Percentiles rank a stretch among this genome's conserved stretches.
Evolutionary conservation across 2,113 vertebrate species (phyloP).

Genomic region (Amblyornis subalaris): DNA sequence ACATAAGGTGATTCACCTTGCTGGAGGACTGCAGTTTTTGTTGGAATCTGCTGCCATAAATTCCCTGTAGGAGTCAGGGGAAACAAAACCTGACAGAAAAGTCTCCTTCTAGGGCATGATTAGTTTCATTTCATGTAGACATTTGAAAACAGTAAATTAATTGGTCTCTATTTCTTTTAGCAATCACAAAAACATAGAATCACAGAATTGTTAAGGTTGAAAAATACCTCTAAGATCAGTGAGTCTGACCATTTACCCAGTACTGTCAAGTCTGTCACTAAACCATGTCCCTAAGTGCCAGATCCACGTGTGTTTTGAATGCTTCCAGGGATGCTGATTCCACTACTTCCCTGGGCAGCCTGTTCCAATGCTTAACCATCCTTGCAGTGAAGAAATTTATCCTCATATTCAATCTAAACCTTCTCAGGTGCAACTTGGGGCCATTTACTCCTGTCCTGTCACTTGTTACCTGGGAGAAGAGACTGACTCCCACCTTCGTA

Average conservation of each 20-base stretch:
- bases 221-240: not conserved
- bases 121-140: not conserved
- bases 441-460: not conserved
- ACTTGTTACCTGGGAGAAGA: not conserved
- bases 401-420: not conserved
- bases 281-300: not conserved
- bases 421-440: not conserved
- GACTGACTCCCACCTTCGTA: not conserved
- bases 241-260: not conserved
- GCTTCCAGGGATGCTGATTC: not conserved
- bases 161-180: not conserved
- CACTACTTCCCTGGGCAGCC: accelerated
- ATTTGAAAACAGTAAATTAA: not conserved
- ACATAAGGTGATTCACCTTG: not conserved
- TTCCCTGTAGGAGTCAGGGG: not conserved
- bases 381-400: not conserved
- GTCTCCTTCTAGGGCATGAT: not conserved
- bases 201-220: not conserved
- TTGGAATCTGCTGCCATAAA: not conserved
- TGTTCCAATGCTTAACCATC: not conserved
- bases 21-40: not conserved
- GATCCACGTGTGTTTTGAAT: not conserved
- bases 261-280: not conserved
- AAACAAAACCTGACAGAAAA: not conserved
- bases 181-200: not conserved